Evolutionary conservation across 2,888 invertebrate genomes (phyloP), one percentile per base, ranked within the genome.

Genomic region (Lasioglossum calceatum): DNA sequence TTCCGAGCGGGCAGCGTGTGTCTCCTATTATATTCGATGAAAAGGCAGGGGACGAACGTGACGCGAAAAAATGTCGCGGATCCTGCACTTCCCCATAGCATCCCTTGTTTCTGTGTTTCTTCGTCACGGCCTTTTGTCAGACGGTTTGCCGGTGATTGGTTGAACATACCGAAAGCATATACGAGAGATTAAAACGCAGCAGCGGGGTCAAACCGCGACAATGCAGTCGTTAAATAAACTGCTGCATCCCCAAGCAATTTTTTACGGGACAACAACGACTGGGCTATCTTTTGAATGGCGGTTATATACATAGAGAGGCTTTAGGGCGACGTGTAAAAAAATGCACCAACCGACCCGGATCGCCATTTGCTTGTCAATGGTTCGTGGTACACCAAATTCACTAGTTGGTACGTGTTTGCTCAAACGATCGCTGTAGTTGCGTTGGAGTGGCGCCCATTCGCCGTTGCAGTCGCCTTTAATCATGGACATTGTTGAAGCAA

Each of bases 151-250:
- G 70, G 75, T 64, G 81, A 79, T 79, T 78, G 84, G 81, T 80
- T n/a, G 81, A 73, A 54, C 80, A 23, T 54, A 74, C 39, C 61
- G 76, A 76, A 67, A 76, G 73, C 74, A 54, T 74, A 44, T 70
- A 64, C 70, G 64, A 23, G 74, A 58, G 81, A 81, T 75, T 71
- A 88, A 84, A 64, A 77, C 67, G 39, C 70, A 50, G 39, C 70
- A 50, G 61, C 79, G 47, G 23, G 73, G 85, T 81, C 77, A 67
- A 77, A 61, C 67, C 23, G 27, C 71, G 81, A 88, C 88, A 88
- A 88, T 86, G 75, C 75, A 79, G 73, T 79, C 67, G 83, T 86
- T 88, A 88, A 88, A 88, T 83, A 86, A 88, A 88, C 84, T 80
- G 79, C 84, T 75, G 77, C 72, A 64, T 67, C 50, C 70, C 72